Evolutionary conservation across 92 coral and sea anemone species (phyloP).

Genomic region (Epizoanthus fatuus): DNA sequence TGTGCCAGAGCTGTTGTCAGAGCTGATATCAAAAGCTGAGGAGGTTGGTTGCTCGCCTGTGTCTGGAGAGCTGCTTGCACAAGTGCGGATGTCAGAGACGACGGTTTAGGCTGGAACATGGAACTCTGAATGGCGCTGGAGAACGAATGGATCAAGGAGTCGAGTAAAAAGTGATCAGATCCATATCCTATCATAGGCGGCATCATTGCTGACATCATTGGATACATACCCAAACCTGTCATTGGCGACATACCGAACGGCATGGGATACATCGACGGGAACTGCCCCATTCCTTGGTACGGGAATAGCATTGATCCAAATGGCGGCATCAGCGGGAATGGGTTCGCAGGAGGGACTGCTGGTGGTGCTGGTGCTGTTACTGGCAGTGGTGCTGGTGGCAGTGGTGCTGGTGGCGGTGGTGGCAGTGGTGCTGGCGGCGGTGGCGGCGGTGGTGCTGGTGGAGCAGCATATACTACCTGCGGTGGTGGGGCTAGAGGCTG

Average conservation of each 20-base stretch:
- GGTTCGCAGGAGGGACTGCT: background rate
- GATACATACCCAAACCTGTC: slow-evolving; percentile 1
- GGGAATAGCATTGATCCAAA: background rate
- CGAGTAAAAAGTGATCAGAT: slow-evolving; percentile 13
- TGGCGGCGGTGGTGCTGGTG: background rate
- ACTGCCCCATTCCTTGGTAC: background rate
- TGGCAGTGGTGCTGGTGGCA: background rate
- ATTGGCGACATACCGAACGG: slow-evolving; percentile 23
- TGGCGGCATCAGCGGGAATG: slow-evolving; percentile 13
- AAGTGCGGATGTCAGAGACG: slow-evolving; percentile 22
- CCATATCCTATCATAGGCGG: slow-evolving; percentile 31
- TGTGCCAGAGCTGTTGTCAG: slow-evolving; percentile 32
- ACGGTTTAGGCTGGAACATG: slow-evolving; percentile 22
- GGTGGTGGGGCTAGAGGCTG: background rate
- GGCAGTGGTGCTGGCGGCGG: background rate
- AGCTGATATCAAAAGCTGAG: slow-evolving; percentile 35
- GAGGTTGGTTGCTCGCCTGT: slow-evolving; percentile 16
- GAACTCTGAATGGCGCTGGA: slow-evolving; percentile 32
- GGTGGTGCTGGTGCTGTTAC: background rate
- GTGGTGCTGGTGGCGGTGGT: background rate
- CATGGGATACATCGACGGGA: slow-evolving; percentile 11
- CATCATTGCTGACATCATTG: slow-evolving; percentile 15
- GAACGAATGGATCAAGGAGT: slow-evolving; percentile 25
- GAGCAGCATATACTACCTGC: slow-evolving; percentile 25
- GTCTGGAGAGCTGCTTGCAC: slow-evolving; percentile 34